Base-by-base conservation (phyloP, 2,113 vertebrate genomes). In the cat (Felis catus) region DNA sequence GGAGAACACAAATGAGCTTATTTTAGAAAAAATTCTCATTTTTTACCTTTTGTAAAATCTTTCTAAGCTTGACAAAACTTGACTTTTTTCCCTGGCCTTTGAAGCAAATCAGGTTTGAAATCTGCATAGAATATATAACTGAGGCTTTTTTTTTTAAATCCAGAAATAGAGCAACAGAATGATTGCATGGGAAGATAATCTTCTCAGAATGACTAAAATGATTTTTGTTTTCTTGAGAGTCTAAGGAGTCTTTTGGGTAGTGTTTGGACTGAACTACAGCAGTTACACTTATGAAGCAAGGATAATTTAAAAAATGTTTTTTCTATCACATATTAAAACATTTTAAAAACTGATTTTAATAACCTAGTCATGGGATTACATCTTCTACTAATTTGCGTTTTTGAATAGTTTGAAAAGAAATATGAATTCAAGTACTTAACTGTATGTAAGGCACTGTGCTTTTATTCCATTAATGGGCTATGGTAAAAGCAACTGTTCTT, bases 281-380 rank as follows among this genome's bases (percentile, higher is more conserved):
- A 74, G 53, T 66, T 79, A 71, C 1, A 87, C 7, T 83, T n/a
- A 66, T 53, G n/a, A 87, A 93, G 66, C 51, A 89, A 19, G 83
- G 51, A 58, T 70, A 31, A 68, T 66, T 89, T 92, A 61, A 36
- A 89, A 51, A 55, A 85, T 33, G 82, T 66, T 2, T 48, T 89
- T 95, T 51, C 48, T 96, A 80, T 90, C 55, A 80, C 27, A 65
- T 76, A 7, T 70, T 90, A 66, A 66, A 89, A 36, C 87, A 87
- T 83, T 97, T 96, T 93, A 12, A 73, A 92, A 85, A 81, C 4
- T 88, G 19, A 85, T 33, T 95, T 95, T 95, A 93, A 90, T 91
- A 94, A 87, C 18, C 4, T 79, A n/a, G 15, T 88, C 81, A 7
- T 73, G 53, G 45, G 51, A 71, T 80, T 89, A 89, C 18, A 58